Conservation (phyloP, 1,140 invertebrate species). For the Tyrophagus putrescentiae region DNA sequence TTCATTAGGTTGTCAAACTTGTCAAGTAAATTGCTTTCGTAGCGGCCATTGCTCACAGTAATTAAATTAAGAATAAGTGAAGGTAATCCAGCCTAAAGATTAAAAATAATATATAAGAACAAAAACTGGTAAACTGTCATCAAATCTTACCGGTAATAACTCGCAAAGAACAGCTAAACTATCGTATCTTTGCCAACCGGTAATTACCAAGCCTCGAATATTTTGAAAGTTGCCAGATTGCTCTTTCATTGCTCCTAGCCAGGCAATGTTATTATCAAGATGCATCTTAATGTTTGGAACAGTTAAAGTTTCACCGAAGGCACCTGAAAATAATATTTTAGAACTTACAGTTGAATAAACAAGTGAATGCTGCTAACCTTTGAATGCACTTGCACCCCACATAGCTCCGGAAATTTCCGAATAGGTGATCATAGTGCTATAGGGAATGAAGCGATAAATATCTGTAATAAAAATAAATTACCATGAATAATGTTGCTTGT, state of each 20-base stretch:
- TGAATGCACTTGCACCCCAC: slow-evolving; percentile 86
- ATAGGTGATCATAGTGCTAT: slow-evolving; percentile 59
- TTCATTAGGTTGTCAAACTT: slow-evolving; percentile 41
- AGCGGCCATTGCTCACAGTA: slow-evolving; percentile 43
- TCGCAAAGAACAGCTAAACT: slow-evolving; percentile 86
- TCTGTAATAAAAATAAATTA: slow-evolving; percentile 11
- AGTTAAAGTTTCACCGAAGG: slow-evolving; percentile 58
- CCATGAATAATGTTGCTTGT: background rate
- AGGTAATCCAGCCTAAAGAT: slow-evolving; percentile 48
- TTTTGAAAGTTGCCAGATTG: slow-evolving; percentile 40
- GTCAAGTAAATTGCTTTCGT: slow-evolving; percentile 35
- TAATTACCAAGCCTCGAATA: slow-evolving; percentile 46
- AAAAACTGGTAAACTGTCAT: slow-evolving; percentile 6
- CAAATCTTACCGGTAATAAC: slow-evolving; percentile 43
- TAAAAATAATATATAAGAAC: background rate
- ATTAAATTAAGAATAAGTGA: slow-evolving; percentile 49
- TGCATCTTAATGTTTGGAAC: slow-evolving; percentile 46
- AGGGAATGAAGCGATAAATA: slow-evolving; percentile 41
- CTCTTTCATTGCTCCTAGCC: slow-evolving; percentile 46
- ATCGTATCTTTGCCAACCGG: slow-evolving; percentile 67
- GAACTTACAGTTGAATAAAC: background rate
- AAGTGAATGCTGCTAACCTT: no score
- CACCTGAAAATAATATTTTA: slow-evolving; percentile 31
- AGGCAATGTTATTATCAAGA: slow-evolving; percentile 53
- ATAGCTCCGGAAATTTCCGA: slow-evolving; percentile 60